Conservation (phyloP, 2,888 invertebrate genomes). For the Podabrus alpinus region DNA sequence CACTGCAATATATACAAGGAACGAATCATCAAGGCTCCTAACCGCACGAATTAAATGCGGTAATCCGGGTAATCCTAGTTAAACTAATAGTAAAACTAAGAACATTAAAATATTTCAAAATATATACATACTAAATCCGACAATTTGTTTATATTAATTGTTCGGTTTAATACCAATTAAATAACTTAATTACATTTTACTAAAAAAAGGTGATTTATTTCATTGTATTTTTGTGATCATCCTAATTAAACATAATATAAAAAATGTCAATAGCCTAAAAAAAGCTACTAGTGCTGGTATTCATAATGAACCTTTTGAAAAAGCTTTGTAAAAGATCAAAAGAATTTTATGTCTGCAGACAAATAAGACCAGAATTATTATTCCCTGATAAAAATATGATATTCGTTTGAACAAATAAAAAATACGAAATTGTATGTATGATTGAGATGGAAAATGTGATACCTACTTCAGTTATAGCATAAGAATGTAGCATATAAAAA, state of each 20-base stretch:
- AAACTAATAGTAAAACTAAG: too few species aligned
- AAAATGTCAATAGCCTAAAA: neutral
- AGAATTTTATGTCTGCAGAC: neutral
- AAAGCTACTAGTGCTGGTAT: neutral
- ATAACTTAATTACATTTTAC: neutral
- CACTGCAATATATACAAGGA: too few species aligned
- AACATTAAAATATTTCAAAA: too few species aligned
- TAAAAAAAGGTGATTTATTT: neutral
- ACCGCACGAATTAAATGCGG: too few species aligned
- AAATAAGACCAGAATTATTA: neutral
- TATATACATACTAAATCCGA: too few species aligned
- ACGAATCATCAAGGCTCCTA: too few species aligned
- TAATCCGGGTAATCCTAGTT: too few species aligned
- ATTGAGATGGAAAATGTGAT: neutral
- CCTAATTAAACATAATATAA: neutral
- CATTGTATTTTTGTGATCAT: neutral
- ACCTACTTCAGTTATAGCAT: constrained; percentile 20
- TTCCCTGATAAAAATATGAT: neutral
- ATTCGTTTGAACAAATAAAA: neutral
- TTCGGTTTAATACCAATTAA: too few species aligned
- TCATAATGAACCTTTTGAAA: neutral
- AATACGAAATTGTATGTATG: neutral
- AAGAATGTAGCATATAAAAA: constrained; percentile 12
- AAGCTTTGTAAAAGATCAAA: neutral
- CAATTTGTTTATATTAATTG: too few species aligned